Base-by-base conservation (phyloP, 2,888 invertebrate species). In the Clepsis dumicolana region DNA sequence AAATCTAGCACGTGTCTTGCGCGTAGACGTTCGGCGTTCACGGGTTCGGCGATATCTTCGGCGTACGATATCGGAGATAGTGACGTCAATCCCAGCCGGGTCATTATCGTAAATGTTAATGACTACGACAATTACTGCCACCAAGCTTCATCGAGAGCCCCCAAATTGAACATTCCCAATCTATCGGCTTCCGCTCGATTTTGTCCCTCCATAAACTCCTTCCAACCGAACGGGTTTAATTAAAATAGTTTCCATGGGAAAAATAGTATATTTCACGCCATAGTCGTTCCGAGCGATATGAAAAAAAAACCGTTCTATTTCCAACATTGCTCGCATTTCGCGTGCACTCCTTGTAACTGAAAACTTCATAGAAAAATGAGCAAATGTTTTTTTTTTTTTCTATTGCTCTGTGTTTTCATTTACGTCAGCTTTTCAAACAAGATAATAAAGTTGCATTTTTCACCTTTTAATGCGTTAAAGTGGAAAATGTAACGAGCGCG, bases 91-190 rank as follows among this genome's bases (percentile, higher is more conserved):
- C 89, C 85, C 78, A 82, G 83, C 80, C 75, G 73, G 76, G 79
- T 83, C 86, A 88, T 90, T 91, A 90, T 90, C 92, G 90, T 93
- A 92, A 93, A 93, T 87, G 90, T 90, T 93, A 93, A 93, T 90
- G 91, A 87, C 82, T 80, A 85, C 80, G 87, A 87, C 91, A 89
- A 92, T 92, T 91, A 92, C 90, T 81, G 82, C 77, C 80, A 81
- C 80, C 80, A 80, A 85, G 86, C 86, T 86, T 80, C 82, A 84
- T 84, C 81, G 82, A 82, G 82, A 84, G 82, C 80, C 82, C 72
- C 81, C 80, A 85, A 86, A 89, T 88, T 84, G 87, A 87, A 88
- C 87, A 88, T 86, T 88, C 85, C 85, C 87, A 86, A 90, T 90
- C 86, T 86, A 87, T 87, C 81, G 85, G 80, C 75, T 75, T 76